Evolutionary conservation across 2,797 vertebrate species (phyloP).

Genomic region (Avahi laniger): DNA sequence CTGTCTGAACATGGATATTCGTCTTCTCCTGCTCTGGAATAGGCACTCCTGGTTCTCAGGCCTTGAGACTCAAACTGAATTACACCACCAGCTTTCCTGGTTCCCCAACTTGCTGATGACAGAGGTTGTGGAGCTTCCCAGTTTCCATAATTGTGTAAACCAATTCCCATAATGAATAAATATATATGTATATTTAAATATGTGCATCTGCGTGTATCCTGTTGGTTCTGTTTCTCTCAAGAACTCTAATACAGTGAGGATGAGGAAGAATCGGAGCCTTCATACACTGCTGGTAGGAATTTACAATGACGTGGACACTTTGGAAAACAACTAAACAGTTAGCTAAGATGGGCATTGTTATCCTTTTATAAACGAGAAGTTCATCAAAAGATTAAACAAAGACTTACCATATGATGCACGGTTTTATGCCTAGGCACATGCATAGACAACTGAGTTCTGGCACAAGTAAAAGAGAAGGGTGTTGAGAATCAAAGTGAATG

Average conservation of each 20-base stretch:
- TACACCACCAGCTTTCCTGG: neutral
- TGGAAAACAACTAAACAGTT: neutral
- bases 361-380: neutral
- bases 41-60: neutral
- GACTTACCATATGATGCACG: neutral
- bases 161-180: neutral
- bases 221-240: neutral
- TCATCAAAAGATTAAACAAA: conserved; percentile 1
- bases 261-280: neutral
- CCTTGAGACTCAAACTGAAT: neutral
- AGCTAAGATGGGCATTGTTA: neutral
- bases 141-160: neutral
- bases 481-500: neutral
- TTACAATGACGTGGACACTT: neutral
- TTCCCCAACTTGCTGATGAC: neutral
- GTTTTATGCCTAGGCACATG: neutral
- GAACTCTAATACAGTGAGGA: neutral
- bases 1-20: neutral
- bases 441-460: neutral
- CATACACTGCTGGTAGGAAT: neutral
- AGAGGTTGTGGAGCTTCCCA: neutral
- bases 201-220: neutral
- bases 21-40: neutral
- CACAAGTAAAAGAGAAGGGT: neutral
- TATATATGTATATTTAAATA: neutral